Base-by-base conservation (phyloP, 2,797 vertebrate species). In the Chiloscyllium punctatum region DNA sequence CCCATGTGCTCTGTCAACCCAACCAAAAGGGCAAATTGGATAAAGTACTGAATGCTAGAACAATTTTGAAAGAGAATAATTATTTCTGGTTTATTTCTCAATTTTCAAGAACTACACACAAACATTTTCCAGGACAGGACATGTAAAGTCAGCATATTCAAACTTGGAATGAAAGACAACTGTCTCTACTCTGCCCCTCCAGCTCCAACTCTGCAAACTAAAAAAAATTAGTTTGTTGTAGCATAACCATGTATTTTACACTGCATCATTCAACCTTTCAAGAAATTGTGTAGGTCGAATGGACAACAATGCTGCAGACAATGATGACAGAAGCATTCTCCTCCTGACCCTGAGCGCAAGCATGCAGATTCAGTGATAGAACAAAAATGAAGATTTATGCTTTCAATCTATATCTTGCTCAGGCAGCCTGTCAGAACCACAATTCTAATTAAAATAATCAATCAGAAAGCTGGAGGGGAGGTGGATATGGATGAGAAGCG, bases 401-500 rank as follows among this genome's bases (percentile, higher is more conserved):
- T 97, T 94, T 95, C 97, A 98, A 97, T 97, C 96, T 97, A 96
- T 96, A 96, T 91, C 74, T 37, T 68, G 95, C 95, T 96, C 96
- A 97, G 96, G 96, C 96, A 96, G 95, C 96, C 96, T 97, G 96
- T 96, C 96, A 95, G 96, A 96, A 96, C 97, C 97, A 96, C 96
- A 97, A 95, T 97, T 97, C 97, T 98, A 98, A 98, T 98, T 98
- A 98, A 98, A 97, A 98, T 96, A 98, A 98, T 98, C 98, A 98
- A 96, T 98, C 98, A 98, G 98, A 96, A 96, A 96, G 96, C 95
- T 71, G 96, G 95, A 96, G 96, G 30, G 71, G 92, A 96, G 96
- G 96, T 96, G 96, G 96, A 95, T 96, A 96, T 96, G 96, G 95
- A 95, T 74, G 69, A 0, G 95, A 96, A 37, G 23, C 0, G 72